phyloP scores from a whole-genome alignment of 1,140 invertebrate species.

The Sinella curviseta region DNA sequence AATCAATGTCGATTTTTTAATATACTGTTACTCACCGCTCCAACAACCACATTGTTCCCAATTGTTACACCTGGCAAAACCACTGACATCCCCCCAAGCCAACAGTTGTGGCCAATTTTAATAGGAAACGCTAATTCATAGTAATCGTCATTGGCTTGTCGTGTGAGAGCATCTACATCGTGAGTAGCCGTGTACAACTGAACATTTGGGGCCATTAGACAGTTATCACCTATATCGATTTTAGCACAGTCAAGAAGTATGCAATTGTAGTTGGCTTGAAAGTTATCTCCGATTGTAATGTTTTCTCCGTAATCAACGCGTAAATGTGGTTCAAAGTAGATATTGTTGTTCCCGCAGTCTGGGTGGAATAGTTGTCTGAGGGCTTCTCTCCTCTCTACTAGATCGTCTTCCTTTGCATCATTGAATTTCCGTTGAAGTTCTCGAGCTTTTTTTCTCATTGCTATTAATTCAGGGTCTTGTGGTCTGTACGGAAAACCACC shows the following conservation, averaged over 20 bases:
- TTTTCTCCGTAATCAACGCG: constrained; percentile 40
- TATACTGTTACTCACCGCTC: constrained; percentile 44
- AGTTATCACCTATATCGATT: constrained; percentile 42
- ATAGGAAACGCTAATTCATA: constrained; percentile 39
- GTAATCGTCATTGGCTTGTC: constrained; percentile 36
- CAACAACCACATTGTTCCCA: constrained; percentile 48
- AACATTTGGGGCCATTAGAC: constrained; percentile 45
- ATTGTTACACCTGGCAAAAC: constrained; percentile 51
- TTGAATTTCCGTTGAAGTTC: constrained; percentile 30
- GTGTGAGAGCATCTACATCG: constrained; percentile 31
- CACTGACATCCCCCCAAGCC: constrained; percentile 48
- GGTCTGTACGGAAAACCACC: constrained; percentile 41
- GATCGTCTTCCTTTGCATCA: constrained; percentile 12
- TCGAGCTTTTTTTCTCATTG: neutral
- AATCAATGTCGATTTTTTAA: too few species aligned
- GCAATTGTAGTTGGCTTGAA: constrained; percentile 48
- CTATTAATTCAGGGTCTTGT: neutral
- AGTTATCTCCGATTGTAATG: constrained; percentile 44
- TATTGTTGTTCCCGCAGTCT: constrained; percentile 5
- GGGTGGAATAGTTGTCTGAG: constrained; percentile 36
- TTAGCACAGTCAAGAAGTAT: constrained; percentile 43
- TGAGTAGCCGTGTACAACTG: constrained; percentile 47
- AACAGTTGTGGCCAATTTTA: constrained; percentile 47
- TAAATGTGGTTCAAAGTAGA: constrained; percentile 38
- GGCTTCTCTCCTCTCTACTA: neutral